Conservation (phyloP, 2,888 invertebrate genomes). For the Chymomyza caudatula region DNA sequence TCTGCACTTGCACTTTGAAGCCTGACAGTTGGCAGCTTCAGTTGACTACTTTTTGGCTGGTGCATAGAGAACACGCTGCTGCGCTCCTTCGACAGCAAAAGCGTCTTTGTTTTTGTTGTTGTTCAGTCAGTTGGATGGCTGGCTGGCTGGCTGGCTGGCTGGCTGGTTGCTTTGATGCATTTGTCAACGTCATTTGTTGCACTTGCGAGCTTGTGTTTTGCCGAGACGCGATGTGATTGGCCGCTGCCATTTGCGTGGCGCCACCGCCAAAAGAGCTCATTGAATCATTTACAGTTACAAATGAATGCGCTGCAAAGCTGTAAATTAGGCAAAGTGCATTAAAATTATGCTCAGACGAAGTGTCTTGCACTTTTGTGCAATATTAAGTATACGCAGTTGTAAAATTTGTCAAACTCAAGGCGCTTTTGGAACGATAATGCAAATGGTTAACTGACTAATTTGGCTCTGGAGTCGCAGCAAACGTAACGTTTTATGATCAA, state of each 20-base stretch:
- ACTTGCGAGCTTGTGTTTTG: background rate
- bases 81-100: too few species aligned
- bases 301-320: background rate
- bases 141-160: background rate
- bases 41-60: background rate
- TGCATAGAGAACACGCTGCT: too few species aligned
- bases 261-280: too few species aligned
- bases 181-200: conserved; percentile 33
- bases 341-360: background rate
- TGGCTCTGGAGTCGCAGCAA: too few species aligned
- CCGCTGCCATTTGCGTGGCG: background rate
- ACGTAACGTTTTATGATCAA: too few species aligned
- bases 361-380: background rate
- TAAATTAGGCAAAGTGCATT: background rate
- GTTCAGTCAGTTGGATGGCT: background rate
- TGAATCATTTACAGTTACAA: background rate
- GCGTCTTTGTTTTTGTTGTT: background rate
- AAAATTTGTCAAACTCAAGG: background rate
- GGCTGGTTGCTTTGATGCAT: conserved; percentile 13
- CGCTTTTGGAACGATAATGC: too few species aligned
- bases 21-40: background rate
- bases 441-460: too few species aligned
- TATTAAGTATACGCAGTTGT: background rate
- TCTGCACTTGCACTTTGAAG: conserved; percentile 15
- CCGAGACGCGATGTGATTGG: background rate